A percentile compares a stretch with the other conserved stretches of the same genome.
These are phyloP conservation scores for Catharus ustulatus DNA, from an alignment of 2,797 vertebrate species.

Conservation along the genomic window DNA sequence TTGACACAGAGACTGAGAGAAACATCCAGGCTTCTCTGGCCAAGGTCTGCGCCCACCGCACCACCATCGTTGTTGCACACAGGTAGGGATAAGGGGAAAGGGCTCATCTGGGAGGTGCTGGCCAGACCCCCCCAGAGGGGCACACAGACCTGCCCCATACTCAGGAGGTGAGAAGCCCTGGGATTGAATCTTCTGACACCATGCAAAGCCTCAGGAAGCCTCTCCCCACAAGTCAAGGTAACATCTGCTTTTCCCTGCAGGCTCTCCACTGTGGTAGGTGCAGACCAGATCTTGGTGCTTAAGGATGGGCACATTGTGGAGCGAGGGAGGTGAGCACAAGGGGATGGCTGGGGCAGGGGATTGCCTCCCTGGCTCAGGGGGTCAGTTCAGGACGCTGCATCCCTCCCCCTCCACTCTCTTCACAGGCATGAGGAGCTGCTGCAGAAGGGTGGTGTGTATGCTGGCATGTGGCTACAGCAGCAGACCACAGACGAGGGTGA, in stretches of 20 bases:
- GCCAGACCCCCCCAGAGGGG: rapidly evolving
- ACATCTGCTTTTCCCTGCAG: slow-evolving; percentile 64
- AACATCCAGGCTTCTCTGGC: slow-evolving; percentile 94
- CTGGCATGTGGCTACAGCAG: slow-evolving; percentile 92
- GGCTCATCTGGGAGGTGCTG: not conserved
- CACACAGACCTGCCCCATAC: not conserved
- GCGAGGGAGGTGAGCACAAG: slow-evolving; percentile 83
- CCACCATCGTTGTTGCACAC: slow-evolving; percentile 92
- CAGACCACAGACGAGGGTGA: slow-evolving; percentile 73
- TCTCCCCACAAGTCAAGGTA: not conserved
- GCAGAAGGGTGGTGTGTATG: slow-evolving; percentile 85
- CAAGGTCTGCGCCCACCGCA: slow-evolving; percentile 89
- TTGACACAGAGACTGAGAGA: slow-evolving; percentile 94
- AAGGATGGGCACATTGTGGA: slow-evolving; percentile 86
- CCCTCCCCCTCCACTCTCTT: rapidly evolving
- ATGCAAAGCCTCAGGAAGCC: not conserved
- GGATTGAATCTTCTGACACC: not conserved
- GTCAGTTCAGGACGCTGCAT: not conserved
- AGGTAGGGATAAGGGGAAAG: slow-evolving; percentile 76
- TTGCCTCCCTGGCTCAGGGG: not conserved
- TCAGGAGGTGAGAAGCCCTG: not conserved
- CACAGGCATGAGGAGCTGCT: slow-evolving; percentile 89
- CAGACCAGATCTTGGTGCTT: slow-evolving; percentile 94
- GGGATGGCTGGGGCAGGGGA: rapidly evolving
- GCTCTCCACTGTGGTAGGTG: slow-evolving; percentile 90